These are phyloP conservation scores for Cataglyphis rosenhaueri DNA, from an alignment of 2,888 invertebrate species.

Conservation along the genomic window DNA sequence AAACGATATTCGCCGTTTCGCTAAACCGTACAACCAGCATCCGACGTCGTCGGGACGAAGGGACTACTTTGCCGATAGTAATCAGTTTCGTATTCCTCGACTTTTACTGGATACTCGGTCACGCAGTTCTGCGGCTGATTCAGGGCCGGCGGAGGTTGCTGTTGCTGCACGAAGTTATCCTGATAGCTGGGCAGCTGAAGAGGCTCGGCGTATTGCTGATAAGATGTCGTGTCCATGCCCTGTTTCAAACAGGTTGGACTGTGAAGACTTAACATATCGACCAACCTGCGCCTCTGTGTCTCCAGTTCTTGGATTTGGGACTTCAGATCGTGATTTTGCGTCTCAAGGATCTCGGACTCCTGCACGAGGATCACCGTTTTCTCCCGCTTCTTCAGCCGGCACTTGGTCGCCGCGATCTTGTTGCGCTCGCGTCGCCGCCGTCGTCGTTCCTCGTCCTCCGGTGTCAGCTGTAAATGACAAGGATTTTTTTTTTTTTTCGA, in stretches of 20 bases:
- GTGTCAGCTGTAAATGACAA: slow-evolving; percentile 90
- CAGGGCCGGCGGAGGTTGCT: slow-evolving; percentile 73
- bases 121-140: slow-evolving; percentile 83
- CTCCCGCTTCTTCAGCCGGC: slow-evolving; percentile 96
- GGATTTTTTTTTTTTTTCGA: slow-evolving; percentile 7
- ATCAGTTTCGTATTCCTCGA: slow-evolving; percentile 82
- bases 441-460: slow-evolving; percentile 96
- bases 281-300: slow-evolving; percentile 91
- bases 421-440: slow-evolving; percentile 95
- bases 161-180: slow-evolving; percentile 81
- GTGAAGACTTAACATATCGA: slow-evolving; percentile 93
- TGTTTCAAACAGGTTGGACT: slow-evolving; percentile 90
- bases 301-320: slow-evolving; percentile 93
- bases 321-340: slow-evolving; percentile 94
- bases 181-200: slow-evolving; percentile 82
- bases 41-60: slow-evolving; percentile 81
- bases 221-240: slow-evolving; percentile 85
- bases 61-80: slow-evolving; percentile 82
- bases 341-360: slow-evolving; percentile 94
- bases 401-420: slow-evolving; percentile 97
- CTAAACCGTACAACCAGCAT: slow-evolving; percentile 83
- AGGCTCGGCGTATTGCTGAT: slow-evolving; percentile 81
- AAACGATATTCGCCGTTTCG: slow-evolving; percentile 45
- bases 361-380: slow-evolving; percentile 94
- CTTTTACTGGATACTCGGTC: slow-evolving; percentile 82